Conservation (phyloP, 2,113 vertebrate genomes). For the Xiphias gladius region DNA sequence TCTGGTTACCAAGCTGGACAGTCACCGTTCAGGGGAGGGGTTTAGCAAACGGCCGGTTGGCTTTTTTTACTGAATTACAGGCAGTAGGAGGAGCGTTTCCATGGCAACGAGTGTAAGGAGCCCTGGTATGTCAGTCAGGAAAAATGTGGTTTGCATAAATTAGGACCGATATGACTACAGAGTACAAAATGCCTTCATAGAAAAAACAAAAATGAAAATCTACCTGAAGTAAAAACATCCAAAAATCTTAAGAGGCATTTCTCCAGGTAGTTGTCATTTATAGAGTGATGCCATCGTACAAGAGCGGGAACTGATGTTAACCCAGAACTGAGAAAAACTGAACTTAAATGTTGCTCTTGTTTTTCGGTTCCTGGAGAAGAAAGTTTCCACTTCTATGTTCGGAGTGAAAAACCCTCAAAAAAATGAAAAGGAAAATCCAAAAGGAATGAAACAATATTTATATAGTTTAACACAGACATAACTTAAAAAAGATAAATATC, state of each 20-base stretch:
- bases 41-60: not conserved
- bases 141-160: constrained; percentile 56
- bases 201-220: constrained; percentile 24
- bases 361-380: not conserved
- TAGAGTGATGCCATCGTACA: not conserved
- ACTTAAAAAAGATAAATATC: constrained; percentile 77
- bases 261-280: constrained; percentile 3
- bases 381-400: not conserved
- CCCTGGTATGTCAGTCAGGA: not conserved
- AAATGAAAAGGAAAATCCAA: constrained; percentile 14
- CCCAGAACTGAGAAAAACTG: constrained; percentile 3
- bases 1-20: not conserved
- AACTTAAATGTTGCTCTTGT: not conserved
- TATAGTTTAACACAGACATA: constrained; percentile 69
- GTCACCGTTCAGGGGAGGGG: not conserved
- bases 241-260: not conserved
- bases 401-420: not conserved
- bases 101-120: not conserved
- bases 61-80: not conserved
- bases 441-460: constrained; percentile 40
- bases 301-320: not conserved
- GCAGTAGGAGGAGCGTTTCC: not conserved
- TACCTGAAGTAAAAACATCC: not conserved
- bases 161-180: constrained; percentile 9
- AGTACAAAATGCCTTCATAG: constrained; percentile 44